A percentile compares a stretch with the other conserved stretches of the same genome.
These are phyloP conservation scores for Menidia beryllina DNA, from an alignment of 2,113 vertebrate genomes.

Conservation along the genomic window DNA sequence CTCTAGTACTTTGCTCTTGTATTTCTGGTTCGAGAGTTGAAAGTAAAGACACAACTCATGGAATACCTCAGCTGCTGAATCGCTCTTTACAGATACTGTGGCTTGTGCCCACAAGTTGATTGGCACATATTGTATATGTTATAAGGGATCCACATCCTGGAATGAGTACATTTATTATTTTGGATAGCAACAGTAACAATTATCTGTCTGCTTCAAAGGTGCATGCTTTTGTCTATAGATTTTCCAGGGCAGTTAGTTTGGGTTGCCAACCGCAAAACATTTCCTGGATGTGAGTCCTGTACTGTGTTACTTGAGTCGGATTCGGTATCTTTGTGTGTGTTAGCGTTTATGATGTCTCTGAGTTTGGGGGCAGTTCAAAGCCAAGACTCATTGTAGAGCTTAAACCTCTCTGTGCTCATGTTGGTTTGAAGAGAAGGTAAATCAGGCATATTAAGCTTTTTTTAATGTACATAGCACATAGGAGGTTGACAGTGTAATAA, in stretches of 20 bases:
- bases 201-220: slow-evolving; percentile 60
- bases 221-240: slow-evolving; percentile 51
- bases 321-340: slow-evolving; percentile 45
- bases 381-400: slow-evolving; percentile 69
- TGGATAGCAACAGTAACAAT: slow-evolving; percentile 55
- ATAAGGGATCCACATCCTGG: slow-evolving; percentile 7
- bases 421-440: slow-evolving; percentile 9
- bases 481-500: slow-evolving; percentile 21
- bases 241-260: slow-evolving; percentile 54
- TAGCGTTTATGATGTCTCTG: slow-evolving; percentile 17
- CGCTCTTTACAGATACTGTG: no score
- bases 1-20: no score
- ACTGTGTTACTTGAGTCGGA: slow-evolving; percentile 44
- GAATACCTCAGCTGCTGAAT: no score
- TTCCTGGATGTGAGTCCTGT: slow-evolving; percentile 45
- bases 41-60: no score
- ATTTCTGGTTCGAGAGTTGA: no score
- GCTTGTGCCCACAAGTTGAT: no score
- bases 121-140: neutral
- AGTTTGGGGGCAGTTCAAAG: slow-evolving; percentile 48
- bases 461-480: neutral
- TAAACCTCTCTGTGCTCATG: slow-evolving; percentile 36
- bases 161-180: slow-evolving; percentile 61
- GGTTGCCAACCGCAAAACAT: slow-evolving; percentile 51
- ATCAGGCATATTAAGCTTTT: neutral